Base-by-base conservation (phyloP, 2,888 invertebrate species). In the Dorcus parallelipipedus region DNA sequence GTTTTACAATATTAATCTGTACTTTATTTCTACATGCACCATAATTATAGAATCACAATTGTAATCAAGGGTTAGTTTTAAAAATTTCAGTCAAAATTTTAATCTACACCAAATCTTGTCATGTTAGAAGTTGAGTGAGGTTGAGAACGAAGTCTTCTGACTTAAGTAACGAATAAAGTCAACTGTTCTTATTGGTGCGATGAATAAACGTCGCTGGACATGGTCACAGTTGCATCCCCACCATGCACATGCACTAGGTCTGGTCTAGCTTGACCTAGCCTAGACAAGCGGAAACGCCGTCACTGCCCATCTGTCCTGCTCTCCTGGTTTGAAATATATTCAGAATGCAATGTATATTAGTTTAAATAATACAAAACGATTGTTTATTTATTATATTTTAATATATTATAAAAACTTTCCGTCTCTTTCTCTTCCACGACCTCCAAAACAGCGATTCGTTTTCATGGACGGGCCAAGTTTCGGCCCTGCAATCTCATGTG, bases 281-380 rank as follows among this genome's bases (percentile, higher is more conserved):
- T 73, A 73, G 73, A 71, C 69, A 55, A 63, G 56, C 56, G n/a
- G 49, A 49, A 58, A 49, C 47, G 48, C 40, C 52, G 17, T n/a
- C 52, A 69, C 69, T 71, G 69, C 67, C 64, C 52, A 52, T 38
- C 23, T 4, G 17, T 69, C 52, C 71, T 78, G 76, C 53, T 56
- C 60, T 69, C 78, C 78, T 76, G 71, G 62, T 73, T 59, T 56
- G 71, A 76, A 76, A 77, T 77, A 77, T 78, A 78, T 77, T 76
- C 75, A 73, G 75, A 77, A 77, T 77, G 77, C 77, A 78, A 76
- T 78, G 72, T 73, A 71, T 73, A 76, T 76, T 77, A 76, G 76
- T 77, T 76, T 77, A 76, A 77, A 77, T 77, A 77, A 76, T 71
- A 75, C 71, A 74, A 75, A 74, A 71, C 70, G 66, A 68, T 69